Percentiles rank a stretch among this genome's conserved stretches.
Evolutionary conservation across 1,140 invertebrate genomes (phyloP).

Genomic region (Sycobia sp.): DNA sequence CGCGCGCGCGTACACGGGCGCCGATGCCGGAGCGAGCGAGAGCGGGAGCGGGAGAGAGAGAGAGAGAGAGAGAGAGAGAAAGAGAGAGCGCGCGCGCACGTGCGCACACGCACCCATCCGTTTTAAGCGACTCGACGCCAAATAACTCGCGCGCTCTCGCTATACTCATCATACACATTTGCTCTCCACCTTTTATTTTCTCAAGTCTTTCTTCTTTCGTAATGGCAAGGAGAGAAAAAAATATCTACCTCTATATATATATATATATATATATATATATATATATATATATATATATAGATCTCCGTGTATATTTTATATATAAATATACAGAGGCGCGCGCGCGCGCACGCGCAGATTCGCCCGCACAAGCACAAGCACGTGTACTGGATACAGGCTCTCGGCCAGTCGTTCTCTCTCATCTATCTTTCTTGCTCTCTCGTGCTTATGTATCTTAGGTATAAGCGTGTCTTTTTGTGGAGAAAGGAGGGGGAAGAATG

Average conservation of each 20-base stretch:
- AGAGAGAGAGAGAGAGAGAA: neutral
- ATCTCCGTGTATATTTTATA: neutral
- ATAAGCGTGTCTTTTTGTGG: no score
- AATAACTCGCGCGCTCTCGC: constrained; percentile 30
- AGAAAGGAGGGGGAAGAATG: no score
- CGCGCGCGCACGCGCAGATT: neutral
- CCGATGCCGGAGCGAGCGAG: neutral
- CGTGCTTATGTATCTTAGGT: no score
- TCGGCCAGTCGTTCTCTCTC: no score
- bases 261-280: neutral
- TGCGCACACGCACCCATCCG: neutral
- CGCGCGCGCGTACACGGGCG: neutral
- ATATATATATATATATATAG: no score
- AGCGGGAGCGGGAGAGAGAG: neutral
- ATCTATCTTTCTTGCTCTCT: no score
- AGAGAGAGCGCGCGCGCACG: neutral
- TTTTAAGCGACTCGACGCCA: constrained; percentile 29
- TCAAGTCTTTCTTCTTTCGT: constrained; percentile 22
- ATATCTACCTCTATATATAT: neutral
- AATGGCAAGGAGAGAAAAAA: neutral
- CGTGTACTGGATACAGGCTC: no score
- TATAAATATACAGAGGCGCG: neutral
- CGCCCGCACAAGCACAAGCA: neutral
- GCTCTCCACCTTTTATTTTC: constrained; percentile 27
- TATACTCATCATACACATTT: constrained; percentile 32